Evolutionary conservation across 1,140 invertebrate genomes (phyloP).

Genomic region (Zophobas atratus): DNA sequence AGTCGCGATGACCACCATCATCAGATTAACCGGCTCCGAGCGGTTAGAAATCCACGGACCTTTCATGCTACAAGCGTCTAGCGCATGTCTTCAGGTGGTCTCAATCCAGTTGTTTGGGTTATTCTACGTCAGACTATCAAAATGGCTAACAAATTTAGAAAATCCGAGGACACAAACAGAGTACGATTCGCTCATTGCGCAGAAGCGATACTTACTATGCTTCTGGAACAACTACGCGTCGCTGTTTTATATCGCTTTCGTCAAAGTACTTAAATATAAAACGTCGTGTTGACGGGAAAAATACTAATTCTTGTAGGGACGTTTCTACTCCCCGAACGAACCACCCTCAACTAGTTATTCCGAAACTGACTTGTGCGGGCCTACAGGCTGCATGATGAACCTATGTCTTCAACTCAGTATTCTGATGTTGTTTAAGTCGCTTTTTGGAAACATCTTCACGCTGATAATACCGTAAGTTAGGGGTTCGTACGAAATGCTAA

Average conservation of each 20-base stretch:
- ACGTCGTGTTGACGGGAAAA: conserved; percentile 17
- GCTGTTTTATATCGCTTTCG: conserved; percentile 97
- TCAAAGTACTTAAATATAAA: conserved; percentile 76
- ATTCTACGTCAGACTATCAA: conserved; percentile 89
- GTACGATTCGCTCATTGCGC: conserved; percentile 94
- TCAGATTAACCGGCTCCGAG: conserved; percentile 87
- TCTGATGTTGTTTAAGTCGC: conserved; percentile 48
- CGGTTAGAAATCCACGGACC: conserved; percentile 75
- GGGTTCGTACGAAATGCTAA: neutral
- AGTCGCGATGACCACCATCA: conserved; percentile 73
- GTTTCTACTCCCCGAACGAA: conserved; percentile 29
- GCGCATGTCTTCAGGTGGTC: conserved; percentile 68
- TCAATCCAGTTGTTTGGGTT: conserved; percentile 88
- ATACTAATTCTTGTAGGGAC: neutral
- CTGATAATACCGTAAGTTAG: conserved; percentile 36
- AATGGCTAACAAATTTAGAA: conserved; percentile 94
- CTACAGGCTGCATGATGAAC: conserved; percentile 55
- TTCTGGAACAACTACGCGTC: conserved; percentile 99
- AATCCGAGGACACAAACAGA: conserved; percentile 94
- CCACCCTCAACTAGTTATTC: conserved; percentile 15
- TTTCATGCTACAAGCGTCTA: neutral
- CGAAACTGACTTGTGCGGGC: conserved; percentile 55
- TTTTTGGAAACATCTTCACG: conserved; percentile 39
- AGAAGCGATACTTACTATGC: conserved; percentile 96
- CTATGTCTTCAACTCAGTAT: conserved; percentile 54